These are phyloP conservation scores for Anodontia alba DNA, from an alignment of 2,888 invertebrate genomes.

Conservation along the genomic window DNA sequence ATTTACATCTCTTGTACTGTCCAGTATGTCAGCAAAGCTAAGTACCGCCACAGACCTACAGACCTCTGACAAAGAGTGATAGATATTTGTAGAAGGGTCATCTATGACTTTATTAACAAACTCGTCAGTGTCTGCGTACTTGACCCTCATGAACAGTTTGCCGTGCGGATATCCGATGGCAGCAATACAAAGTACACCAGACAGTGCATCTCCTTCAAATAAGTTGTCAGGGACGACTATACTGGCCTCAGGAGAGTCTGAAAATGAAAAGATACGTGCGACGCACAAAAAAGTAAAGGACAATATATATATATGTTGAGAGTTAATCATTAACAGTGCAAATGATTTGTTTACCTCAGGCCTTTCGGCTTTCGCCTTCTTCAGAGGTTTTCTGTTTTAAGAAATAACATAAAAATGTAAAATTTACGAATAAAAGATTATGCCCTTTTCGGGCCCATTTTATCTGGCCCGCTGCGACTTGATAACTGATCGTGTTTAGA, in stretches of 20 bases:
- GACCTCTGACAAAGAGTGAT: not conserved
- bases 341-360: too few species aligned
- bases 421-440: too few species aligned
- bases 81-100: not conserved
- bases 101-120: not conserved
- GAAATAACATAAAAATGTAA: too few species aligned
- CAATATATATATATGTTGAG: too few species aligned
- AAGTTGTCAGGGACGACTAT: constrained; percentile 26
- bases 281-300: not conserved
- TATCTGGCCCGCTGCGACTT: too few species aligned
- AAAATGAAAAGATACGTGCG: constrained; percentile 3
- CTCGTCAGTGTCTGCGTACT: not conserved
- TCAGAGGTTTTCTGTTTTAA: too few species aligned
- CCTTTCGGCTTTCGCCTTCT: too few species aligned
- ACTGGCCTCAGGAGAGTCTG: constrained; percentile 20
- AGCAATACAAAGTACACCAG: constrained; percentile 20
- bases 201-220: not conserved
- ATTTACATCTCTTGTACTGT: not conserved
- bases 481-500: too few species aligned
- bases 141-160: constrained; percentile 22
- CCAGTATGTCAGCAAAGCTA: not conserved
- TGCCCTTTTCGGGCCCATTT: too few species aligned
- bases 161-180: constrained; percentile 26
- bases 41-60: not conserved
- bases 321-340: too few species aligned